Evolutionary conservation across 2,888 invertebrate species (phyloP).

Genomic region (Anthophora plumipes): DNA sequence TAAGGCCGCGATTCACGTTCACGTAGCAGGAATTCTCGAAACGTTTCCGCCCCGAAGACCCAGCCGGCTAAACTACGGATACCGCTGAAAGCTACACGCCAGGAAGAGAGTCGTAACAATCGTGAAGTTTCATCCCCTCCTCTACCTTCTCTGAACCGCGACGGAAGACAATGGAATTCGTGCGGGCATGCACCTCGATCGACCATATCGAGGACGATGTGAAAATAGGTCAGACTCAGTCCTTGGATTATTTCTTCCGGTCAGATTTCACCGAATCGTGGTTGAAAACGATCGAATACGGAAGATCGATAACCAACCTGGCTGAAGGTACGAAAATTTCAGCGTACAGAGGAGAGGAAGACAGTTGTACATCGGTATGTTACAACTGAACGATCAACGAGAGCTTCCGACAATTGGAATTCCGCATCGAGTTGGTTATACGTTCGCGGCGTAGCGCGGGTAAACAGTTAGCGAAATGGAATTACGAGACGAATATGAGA

Average conservation of each 20-base stretch:
- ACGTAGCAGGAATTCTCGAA: slow-evolving; percentile 49
- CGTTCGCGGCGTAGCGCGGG: background rate
- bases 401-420: slow-evolving; percentile 41
- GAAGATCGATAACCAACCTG: background rate
- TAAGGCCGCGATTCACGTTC: slow-evolving; percentile 52
- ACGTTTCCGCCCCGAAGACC: slow-evolving; percentile 33
- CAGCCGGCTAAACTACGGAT: slow-evolving; percentile 29
- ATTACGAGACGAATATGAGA: slow-evolving; percentile 44
- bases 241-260: slow-evolving; percentile 30
- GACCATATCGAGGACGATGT: slow-evolving; percentile 39
- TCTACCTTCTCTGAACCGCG: background rate
- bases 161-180: slow-evolving; percentile 66
- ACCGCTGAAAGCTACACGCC: slow-evolving; percentile 30
- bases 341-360: background rate
- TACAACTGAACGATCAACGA: background rate
- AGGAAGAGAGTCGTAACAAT: slow-evolving; percentile 38
- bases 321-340: slow-evolving; percentile 17
- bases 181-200: slow-evolving; percentile 52
- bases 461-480: slow-evolving; percentile 45
- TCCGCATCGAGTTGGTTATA: slow-evolving; percentile 2
- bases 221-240: slow-evolving; percentile 43
- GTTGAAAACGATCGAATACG: background rate
- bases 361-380: background rate
- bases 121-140: slow-evolving; percentile 37
- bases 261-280: slow-evolving; percentile 7